Percentiles rank a stretch among this genome's conserved stretches.
These are phyloP conservation scores for Muntiacus reevesi DNA, from an alignment of 2,113 vertebrate species.

Conservation along the genomic window DNA sequence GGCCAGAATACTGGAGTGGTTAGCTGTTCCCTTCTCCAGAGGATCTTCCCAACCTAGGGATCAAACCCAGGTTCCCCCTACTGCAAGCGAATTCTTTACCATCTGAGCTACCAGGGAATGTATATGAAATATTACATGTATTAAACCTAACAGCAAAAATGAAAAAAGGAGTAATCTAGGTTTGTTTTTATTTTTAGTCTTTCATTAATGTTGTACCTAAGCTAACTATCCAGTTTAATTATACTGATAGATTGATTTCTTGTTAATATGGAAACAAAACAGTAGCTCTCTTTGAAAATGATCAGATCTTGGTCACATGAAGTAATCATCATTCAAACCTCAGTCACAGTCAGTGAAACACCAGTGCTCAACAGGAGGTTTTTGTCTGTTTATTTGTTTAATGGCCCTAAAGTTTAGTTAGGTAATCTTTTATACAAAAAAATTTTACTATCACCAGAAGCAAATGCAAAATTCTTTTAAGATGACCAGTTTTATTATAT, in stretches of 20 bases:
- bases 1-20: not conserved
- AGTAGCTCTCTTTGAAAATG: not conserved
- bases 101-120: not conserved
- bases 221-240: not conserved
- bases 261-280: conserved; percentile 5
- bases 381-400: not conserved
- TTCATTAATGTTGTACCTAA: not conserved
- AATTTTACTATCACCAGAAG: conserved; percentile 14
- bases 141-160: not conserved
- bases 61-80: not conserved
- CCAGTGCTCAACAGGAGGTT: not conserved
- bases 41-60: not conserved
- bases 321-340: not conserved
- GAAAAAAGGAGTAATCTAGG: not conserved
- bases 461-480: not conserved
- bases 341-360: not conserved
- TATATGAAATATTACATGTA: not conserved
- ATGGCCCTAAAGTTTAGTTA: not conserved
- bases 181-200: conserved; percentile 12
- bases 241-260: not conserved
- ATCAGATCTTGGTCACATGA: not conserved
- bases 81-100: not conserved
- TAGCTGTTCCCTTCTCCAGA: not conserved
- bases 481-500: not conserved
- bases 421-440: conserved; percentile 24